Conservation (phyloP, 2,888 invertebrate species). For the Lissocephala sabroskyi region DNA sequence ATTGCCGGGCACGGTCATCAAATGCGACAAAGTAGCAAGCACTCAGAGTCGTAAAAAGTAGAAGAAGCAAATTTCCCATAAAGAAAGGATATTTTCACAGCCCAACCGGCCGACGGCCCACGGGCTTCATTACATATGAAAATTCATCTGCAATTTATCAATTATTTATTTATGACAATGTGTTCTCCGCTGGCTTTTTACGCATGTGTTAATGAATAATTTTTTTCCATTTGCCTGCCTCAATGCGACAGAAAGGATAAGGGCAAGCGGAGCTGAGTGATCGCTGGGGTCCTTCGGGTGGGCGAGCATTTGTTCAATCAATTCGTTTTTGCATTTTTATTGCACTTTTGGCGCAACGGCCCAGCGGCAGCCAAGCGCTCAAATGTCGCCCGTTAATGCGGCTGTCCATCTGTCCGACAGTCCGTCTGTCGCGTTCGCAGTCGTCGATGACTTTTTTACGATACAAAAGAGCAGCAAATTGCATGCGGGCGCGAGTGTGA, state of each 20-base stretch:
- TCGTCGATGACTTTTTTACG: constrained; percentile 23
- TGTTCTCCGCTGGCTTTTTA: constrained; percentile 27
- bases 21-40: constrained; percentile 35
- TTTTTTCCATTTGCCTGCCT: constrained; percentile 25
- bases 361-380: constrained; percentile 16
- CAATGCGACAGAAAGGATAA: too few species aligned
- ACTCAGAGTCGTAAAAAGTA: constrained; percentile 44
- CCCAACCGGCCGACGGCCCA: constrained; percentile 23
- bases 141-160: constrained; percentile 71
- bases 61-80: constrained; percentile 29
- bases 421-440: too few species aligned
- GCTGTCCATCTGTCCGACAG: constrained; percentile 25
- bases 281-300: neutral
- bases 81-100: constrained; percentile 60
- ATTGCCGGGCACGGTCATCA: neutral
- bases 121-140: constrained; percentile 68
- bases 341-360: constrained; percentile 39
- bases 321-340: constrained; percentile 52
- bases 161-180: constrained; percentile 70
- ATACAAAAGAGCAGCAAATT: constrained; percentile 28
- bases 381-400: constrained; percentile 44
- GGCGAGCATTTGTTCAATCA: constrained; percentile 37
- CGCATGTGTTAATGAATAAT: constrained; percentile 64
- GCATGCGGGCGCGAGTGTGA: constrained; percentile 17
- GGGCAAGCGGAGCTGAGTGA: too few species aligned